phyloP scores from a whole-genome alignment of 2,888 invertebrate genomes.

The Lysandra coridon region DNA sequence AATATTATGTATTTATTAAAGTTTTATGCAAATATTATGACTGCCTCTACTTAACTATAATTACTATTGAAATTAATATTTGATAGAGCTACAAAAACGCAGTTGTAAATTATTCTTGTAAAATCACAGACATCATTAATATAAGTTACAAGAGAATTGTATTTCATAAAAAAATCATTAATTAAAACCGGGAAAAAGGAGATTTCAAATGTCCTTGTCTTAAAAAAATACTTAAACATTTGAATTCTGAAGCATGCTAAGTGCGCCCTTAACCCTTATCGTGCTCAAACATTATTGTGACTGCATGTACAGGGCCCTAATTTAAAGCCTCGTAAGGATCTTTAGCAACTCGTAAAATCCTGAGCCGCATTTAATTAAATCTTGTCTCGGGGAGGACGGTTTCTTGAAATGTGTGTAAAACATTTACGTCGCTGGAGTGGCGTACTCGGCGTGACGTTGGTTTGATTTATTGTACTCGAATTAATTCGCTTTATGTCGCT shows the following conservation, averaged over 20 bases:
- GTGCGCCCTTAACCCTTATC: background rate
- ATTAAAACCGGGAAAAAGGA: too few relatives aligned
- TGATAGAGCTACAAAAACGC: too few relatives aligned
- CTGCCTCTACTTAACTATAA: too few relatives aligned
- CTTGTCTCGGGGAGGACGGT: background rate
- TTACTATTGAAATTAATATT: too few relatives aligned
- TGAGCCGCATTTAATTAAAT: conserved; percentile 30
- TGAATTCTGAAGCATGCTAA: background rate
- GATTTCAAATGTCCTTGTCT: background rate
- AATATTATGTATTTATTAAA: too few relatives aligned
- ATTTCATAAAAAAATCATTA: too few relatives aligned
- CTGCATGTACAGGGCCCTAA: background rate
- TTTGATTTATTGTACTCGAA: conserved; percentile 22
- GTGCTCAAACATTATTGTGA: background rate
- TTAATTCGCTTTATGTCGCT: conserved; percentile 22
- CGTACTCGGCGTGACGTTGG: background rate
- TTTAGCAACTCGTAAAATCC: conserved; percentile 28
- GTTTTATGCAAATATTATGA: too few relatives aligned
- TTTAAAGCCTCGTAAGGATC: background rate
- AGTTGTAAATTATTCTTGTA: too few relatives aligned
- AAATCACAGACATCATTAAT: too few relatives aligned
- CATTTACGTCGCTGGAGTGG: conserved; percentile 7
- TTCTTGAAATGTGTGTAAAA: conserved; percentile 22
- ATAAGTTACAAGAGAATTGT: too few relatives aligned
- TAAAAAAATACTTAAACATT: background rate